phyloP scores from a whole-genome alignment of 2,888 invertebrate species.

The Chydorus sphaericus region DNA sequence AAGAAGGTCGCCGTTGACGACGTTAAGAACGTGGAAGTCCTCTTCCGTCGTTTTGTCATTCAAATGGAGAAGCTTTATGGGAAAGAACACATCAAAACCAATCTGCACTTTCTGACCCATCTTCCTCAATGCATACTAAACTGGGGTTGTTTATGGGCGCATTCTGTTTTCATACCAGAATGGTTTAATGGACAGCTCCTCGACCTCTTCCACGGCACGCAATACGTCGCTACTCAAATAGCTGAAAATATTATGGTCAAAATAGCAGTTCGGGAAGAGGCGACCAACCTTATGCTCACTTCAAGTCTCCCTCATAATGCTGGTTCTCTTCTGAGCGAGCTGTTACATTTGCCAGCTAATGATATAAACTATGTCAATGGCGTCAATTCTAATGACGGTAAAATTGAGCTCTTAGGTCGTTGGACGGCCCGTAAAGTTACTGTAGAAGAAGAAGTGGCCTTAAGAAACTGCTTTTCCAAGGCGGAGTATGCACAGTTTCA shows the following conservation, averaged over 20 bases:
- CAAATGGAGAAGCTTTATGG: conserved; percentile 3
- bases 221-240: neutral
- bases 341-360: too few species aligned
- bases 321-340: neutral
- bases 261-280: neutral
- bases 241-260: conserved; percentile 1
- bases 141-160: conserved; percentile 6
- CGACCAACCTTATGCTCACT: neutral
- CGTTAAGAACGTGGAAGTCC: neutral
- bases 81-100: neutral
- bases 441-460: neutral
- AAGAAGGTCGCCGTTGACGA: neutral
- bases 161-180: conserved; percentile 3
- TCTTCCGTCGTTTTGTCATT: neutral
- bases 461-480: neutral
- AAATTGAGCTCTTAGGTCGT: too few species aligned
- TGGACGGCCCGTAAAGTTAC: neutral
- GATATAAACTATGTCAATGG: too few species aligned
- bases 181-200: neutral
- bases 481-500: too few species aligned
- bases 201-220: neutral
- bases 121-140: neutral
- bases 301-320: neutral
- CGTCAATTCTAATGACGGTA: too few species aligned
- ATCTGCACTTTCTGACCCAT: conserved; percentile 1